These are phyloP conservation scores for Elanus axillaris DNA, from an alignment of 2,113 vertebrate genomes.

Conservation along the genomic window DNA sequence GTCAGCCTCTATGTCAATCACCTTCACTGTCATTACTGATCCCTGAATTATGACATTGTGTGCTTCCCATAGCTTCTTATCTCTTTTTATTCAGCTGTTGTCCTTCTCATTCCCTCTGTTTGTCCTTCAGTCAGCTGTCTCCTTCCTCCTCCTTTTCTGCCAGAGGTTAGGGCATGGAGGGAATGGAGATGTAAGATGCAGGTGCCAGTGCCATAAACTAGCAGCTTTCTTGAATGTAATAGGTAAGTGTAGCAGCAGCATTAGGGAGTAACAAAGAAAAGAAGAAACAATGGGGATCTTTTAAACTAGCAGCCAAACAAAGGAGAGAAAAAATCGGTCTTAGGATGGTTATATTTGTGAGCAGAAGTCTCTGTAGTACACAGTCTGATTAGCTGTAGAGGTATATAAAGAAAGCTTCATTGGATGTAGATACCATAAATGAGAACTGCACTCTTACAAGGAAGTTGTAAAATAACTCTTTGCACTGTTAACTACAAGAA, in stretches of 20 bases:
- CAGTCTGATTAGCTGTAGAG: not conserved
- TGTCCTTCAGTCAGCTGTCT: not conserved
- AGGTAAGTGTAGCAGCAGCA: not conserved
- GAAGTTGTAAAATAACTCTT: not conserved
- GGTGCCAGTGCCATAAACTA: not conserved
- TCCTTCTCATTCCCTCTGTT: not conserved
- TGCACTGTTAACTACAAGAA: not conserved
- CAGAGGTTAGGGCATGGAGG: not conserved
- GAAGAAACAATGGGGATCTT: not conserved
- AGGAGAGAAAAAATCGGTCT: not conserved
- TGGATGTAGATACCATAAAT: not conserved
- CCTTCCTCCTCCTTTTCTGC: not conserved
- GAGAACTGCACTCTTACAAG: not conserved
- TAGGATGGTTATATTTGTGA: not conserved
- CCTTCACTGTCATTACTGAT: not conserved
- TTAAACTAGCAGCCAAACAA: not conserved
- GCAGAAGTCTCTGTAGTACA: not conserved
- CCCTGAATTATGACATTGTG: not conserved
- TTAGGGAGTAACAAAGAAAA: not conserved
- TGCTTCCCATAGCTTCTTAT: not conserved
- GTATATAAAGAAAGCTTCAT: not conserved
- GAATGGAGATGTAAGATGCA: not conserved
- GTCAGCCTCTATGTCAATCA: not conserved
- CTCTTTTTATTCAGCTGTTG: not conserved
- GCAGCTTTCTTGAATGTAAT: not conserved